Percentiles rank a stretch among this genome's conserved stretches.
Evolutionary conservation across 2,888 invertebrate genomes (phyloP).

Genomic region (Crossocerus cetratus): DNA sequence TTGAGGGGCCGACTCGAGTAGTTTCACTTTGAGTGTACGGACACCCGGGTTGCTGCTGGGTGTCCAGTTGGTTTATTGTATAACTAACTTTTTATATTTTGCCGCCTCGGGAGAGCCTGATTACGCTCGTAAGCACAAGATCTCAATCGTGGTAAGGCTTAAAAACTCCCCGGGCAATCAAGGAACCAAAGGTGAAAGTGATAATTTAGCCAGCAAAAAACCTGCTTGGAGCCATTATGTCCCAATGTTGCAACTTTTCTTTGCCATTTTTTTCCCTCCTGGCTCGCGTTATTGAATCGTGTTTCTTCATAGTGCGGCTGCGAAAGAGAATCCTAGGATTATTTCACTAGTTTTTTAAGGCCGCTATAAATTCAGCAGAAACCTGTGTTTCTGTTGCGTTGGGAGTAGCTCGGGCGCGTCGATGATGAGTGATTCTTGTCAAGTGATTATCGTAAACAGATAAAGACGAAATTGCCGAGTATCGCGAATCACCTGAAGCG

Average conservation of each 20-base stretch:
- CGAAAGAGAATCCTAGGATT: not conserved
- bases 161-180: not conserved
- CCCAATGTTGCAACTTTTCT: too few relatives aligned
- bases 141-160: not conserved
- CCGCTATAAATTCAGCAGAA: not conserved
- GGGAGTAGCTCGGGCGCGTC: not conserved
- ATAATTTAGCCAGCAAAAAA: too few relatives aligned
- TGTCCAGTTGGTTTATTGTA: not conserved
- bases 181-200: not conserved
- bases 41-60: not conserved
- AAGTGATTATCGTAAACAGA: slow-evolving; percentile 50
- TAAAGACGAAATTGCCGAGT: slow-evolving; percentile 59
- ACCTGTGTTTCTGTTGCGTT: not conserved
- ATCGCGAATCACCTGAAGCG: slow-evolving; percentile 59
- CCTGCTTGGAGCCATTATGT: too few relatives aligned
- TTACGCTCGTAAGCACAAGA: not conserved
- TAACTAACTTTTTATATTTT: not conserved
- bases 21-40: not conserved
- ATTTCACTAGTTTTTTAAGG: not conserved
- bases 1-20: not conserved
- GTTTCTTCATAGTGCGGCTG: too few relatives aligned
- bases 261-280: too few relatives aligned
- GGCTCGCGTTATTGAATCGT: too few relatives aligned
- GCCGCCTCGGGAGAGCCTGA: not conserved
- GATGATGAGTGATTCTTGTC: too few relatives aligned